Percentiles rank a stretch among this genome's conserved stretches.
phyloP scores from a whole-genome alignment of 2,113 vertebrate genomes.

The Daubentonia madagascariensis region DNA sequence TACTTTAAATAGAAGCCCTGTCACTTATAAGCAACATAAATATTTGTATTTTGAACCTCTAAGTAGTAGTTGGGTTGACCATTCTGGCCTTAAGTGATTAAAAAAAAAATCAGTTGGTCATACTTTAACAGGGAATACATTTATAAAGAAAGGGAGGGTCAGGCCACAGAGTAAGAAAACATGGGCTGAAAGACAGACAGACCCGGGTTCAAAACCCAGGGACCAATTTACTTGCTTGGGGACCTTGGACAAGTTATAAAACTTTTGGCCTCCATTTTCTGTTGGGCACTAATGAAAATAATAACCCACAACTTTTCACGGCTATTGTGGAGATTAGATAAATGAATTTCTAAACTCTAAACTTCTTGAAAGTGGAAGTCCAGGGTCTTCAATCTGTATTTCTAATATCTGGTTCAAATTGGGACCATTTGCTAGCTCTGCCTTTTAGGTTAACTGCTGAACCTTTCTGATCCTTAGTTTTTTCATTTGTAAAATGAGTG shows the following conservation, averaged over 20 bases:
- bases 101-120: conserved; percentile 54
- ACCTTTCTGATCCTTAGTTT: neutral
- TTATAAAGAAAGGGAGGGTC: conserved; percentile 67
- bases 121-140: conserved; percentile 70
- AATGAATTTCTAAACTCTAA: neutral
- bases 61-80: conserved; percentile 72
- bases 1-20: conserved; percentile 81
- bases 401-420: neutral
- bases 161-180: conserved; percentile 45
- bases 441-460: neutral
- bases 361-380: conserved; percentile 17
- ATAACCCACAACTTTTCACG: neutral
- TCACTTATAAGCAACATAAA: conserved; percentile 81
- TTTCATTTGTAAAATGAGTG: neutral
- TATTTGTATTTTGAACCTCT: conserved; percentile 81
- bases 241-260: neutral
- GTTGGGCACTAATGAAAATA: conserved; percentile 19
- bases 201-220: conserved; percentile 59
- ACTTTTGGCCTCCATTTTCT: conserved; percentile 7
- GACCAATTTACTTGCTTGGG: neutral
- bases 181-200: conserved; percentile 46
- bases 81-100: conserved; percentile 75
- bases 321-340: neutral
- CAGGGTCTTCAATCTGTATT: neutral
- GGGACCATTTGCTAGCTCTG: neutral